phyloP scores from a whole-genome alignment of 2,113 vertebrate species.

The Eurystomus gularis region DNA sequence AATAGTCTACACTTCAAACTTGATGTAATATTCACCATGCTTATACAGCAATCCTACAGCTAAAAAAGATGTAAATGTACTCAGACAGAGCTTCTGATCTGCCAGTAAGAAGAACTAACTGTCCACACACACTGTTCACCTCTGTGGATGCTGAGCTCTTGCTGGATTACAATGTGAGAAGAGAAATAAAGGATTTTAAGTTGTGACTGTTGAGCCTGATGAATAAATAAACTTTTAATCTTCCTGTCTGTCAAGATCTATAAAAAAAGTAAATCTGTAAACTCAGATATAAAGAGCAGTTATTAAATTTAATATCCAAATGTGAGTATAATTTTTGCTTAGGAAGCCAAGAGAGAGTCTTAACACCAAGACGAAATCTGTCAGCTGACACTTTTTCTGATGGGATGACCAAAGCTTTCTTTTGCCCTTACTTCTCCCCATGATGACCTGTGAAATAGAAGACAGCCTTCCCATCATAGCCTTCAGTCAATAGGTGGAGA shows the following conservation, averaged over 20 bases:
- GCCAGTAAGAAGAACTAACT: not conserved
- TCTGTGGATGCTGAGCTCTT: not conserved
- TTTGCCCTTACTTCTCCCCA: not conserved
- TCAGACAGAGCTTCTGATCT: not conserved
- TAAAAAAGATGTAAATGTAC: not conserved
- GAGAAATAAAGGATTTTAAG: not conserved
- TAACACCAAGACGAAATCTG: not conserved
- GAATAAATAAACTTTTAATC: not conserved
- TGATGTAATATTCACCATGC: not conserved
- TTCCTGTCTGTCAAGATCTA: not conserved
- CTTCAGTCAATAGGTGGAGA: not conserved
- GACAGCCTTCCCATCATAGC: not conserved
- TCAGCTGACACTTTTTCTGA: not conserved
- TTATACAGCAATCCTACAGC: not conserved
- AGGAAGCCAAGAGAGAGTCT: not conserved
- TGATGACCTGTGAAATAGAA: not conserved
- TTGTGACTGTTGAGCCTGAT: not conserved
- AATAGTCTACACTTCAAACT: not conserved
- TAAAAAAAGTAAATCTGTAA: not conserved
- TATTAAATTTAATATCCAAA: not conserved
- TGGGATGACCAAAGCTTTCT: not conserved
- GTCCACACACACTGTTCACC: not conserved
- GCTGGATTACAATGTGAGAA: not conserved
- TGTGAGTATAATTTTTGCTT: not conserved
- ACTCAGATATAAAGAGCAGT: not conserved